Conservation (phyloP, 2,113 vertebrate species). For the Scalopus aquaticus region DNA sequence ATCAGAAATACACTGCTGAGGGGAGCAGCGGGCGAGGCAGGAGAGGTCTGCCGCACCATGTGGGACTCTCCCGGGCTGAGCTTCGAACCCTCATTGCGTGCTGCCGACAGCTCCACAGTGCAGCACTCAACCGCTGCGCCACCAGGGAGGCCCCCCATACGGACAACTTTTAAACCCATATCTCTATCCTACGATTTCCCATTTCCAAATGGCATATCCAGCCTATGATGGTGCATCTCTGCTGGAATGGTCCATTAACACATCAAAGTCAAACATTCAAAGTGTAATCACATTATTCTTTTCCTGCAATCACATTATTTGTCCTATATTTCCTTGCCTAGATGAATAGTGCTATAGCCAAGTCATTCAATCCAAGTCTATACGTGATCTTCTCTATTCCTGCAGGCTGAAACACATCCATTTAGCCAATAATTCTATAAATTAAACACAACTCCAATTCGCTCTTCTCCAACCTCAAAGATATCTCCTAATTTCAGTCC, state of each 20-base stretch:
- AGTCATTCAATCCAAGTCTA: neutral
- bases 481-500: neutral
- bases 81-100: too few species aligned
- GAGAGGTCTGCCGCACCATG: too few species aligned
- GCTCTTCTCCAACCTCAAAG: neutral
- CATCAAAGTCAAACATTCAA: conserved; percentile 4
- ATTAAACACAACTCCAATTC: neutral
- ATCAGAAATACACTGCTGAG: too few species aligned
- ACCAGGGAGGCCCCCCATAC: too few species aligned
- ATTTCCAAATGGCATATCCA: neutral
- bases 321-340: neutral
- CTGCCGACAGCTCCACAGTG: too few species aligned
- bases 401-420: neutral
- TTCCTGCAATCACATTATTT: neutral
- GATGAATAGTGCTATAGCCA: neutral
- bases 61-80: too few species aligned
- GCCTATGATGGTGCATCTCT: neutral
- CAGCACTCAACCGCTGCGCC: too few species aligned
- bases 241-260: neutral
- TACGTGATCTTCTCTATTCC: neutral
- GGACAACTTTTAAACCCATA: neutral
- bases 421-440: neutral
- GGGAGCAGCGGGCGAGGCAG: too few species aligned
- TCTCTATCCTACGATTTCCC: neutral
- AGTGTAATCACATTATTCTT: neutral